A percentile compares a stretch with the other conserved stretches of the same genome.
Evolutionary conservation across 2,888 invertebrate species (phyloP).

Genomic region (Cataglyphis cursor): DNA sequence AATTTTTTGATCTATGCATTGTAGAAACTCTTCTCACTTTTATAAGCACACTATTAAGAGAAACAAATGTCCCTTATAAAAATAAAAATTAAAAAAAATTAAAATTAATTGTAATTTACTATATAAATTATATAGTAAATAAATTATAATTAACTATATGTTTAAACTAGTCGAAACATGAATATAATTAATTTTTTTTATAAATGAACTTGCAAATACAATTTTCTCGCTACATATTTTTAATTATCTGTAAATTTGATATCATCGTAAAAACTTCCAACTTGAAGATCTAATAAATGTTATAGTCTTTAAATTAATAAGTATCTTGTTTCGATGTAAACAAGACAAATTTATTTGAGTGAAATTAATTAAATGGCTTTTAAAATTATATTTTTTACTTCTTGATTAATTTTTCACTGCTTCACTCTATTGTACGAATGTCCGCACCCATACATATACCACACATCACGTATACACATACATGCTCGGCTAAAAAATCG

Average conservation of each 20-base stretch:
- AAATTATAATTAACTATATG: not conserved
- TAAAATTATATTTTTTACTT: not conserved
- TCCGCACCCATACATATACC: conserved; percentile 24
- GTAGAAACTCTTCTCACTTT: conserved; percentile 1
- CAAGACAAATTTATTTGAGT: not conserved
- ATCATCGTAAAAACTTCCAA: not conserved
- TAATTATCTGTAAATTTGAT: not conserved
- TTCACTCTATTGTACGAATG: conserved; percentile 59
- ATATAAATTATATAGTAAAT: too few relatives aligned
- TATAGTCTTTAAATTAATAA: not conserved
- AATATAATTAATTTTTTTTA: not conserved
- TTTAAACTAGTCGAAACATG: not conserved
- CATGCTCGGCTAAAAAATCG: conserved; percentile 37
- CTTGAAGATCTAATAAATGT: not conserved
- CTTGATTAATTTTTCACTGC: conserved; percentile 29
- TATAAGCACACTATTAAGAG: not conserved
- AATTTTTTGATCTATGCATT: not conserved
- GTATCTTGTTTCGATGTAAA: not conserved
- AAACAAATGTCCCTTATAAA: not conserved
- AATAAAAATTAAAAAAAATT: conserved; percentile 14
- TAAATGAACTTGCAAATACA: not conserved
- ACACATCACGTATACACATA: not conserved
- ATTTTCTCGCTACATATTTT: not conserved
- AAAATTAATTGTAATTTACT: not conserved
- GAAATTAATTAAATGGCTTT: not conserved